Base-by-base conservation (phyloP, 2,113 vertebrate genomes). In the Peromyscus leucopus region DNA sequence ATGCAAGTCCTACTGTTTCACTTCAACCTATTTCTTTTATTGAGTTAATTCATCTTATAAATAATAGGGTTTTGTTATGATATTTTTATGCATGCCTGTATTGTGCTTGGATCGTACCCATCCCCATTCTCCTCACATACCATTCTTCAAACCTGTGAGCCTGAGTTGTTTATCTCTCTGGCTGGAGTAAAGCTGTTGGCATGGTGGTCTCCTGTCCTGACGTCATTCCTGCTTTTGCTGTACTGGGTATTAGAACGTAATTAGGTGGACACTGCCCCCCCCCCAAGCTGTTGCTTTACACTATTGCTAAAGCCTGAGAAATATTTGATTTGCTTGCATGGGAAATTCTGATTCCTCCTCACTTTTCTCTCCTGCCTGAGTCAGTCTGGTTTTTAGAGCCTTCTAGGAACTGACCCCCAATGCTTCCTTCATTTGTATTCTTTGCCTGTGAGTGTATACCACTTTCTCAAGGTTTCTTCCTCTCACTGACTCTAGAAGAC, bases 231-330 rank as follows among this genome's bases (percentile, higher is more conserved):
- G 7, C 31, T 39, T 89, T 95, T 92, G 75, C 65, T 26, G 91
- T 84, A 26, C 11, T 9, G 12, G n/a, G 51, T 88, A 36, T 83
- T 91, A 90, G 82, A 94, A 90, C 36, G 42, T 92, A 48, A 63
- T 93, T 89, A 90, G 85, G 21, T n/a, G 61, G 79, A 87, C 93
- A 33, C 0, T 2, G 46, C 42, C 42, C 3, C 42, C 78, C 71
- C 13, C 48, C 16, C 39, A 31, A 36, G 63, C 59, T 75, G 90
- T 57, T 92, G 28, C 80, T 28, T 26, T 79, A 31, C 0, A 55
- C 7, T 33, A 5, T 94, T 94, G 90, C 19, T 46, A 85, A 87
- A 97, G 51, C 63, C 51, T 31, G 2, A 92, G 69, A 92, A 96
- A 69, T 15, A 63, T 26, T 65, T 83, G 17, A 89, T 55, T 72